Percentiles rank a stretch among this genome's conserved stretches.
These are phyloP conservation scores for Cyrtorhinus lividipennis DNA, from an alignment of 1,140 invertebrate genomes.

Conservation along the genomic window DNA sequence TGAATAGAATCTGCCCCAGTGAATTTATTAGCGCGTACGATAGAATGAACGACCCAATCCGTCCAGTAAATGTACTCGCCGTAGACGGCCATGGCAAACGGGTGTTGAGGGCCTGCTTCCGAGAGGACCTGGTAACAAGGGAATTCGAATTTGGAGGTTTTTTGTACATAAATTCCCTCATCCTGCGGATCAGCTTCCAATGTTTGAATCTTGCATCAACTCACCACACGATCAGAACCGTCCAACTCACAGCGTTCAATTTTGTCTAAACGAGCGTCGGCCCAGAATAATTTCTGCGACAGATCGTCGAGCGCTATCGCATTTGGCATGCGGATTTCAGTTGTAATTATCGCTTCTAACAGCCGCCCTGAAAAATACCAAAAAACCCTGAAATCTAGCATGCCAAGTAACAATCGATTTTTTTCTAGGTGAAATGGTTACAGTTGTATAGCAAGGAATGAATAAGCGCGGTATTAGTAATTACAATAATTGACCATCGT, in stretches of 20 bases:
- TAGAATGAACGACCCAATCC: conserved; percentile 62
- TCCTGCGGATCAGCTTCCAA: too few species aligned
- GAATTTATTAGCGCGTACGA: conserved; percentile 61
- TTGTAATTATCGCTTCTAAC: conserved; percentile 51
- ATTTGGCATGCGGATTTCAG: conserved; percentile 70
- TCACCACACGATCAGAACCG: conserved; percentile 35
- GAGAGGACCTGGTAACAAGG: conserved; percentile 37
- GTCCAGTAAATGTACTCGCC: conserved; percentile 69
- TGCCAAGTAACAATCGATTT: too few species aligned
- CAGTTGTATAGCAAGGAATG: too few species aligned
- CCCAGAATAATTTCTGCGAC: conserved; percentile 47
- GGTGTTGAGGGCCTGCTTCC: conserved; percentile 57
- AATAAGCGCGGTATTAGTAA: too few species aligned
- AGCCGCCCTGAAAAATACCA: too few species aligned
- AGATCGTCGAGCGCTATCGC: conserved; percentile 57
- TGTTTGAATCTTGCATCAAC: too few species aligned
- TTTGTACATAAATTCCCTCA: too few species aligned
- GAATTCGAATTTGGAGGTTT: not conserved
- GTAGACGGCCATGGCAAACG: conserved; percentile 63
- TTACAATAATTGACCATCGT: too few species aligned
- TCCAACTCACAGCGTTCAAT: conserved; percentile 41
- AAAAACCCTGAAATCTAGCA: too few species aligned
- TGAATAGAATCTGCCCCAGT: conserved; percentile 54
- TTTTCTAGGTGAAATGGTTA: too few species aligned
- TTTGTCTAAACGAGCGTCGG: conserved; percentile 40